These are phyloP conservation scores for Seira sanloemensis DNA, from an alignment of 2,888 invertebrate species.

Conservation along the genomic window DNA sequence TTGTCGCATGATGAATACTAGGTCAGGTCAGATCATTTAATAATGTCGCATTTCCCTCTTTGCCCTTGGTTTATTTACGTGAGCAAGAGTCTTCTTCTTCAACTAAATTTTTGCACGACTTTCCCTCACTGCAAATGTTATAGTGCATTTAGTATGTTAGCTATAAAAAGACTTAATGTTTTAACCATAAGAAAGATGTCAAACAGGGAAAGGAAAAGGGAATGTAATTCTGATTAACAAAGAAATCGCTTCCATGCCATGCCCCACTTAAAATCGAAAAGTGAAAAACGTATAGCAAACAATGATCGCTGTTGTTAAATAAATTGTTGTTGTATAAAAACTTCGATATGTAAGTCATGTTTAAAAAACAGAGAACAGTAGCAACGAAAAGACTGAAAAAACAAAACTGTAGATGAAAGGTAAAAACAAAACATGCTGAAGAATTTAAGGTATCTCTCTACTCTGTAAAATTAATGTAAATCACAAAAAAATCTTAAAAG, in stretches of 20 bases:
- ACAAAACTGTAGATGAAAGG: constrained; percentile 30
- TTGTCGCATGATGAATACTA: no score
- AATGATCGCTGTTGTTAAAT: constrained; percentile 20
- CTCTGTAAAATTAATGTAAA: constrained; percentile 26
- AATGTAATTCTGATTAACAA: constrained; percentile 6
- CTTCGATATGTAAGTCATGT: constrained; percentile 48
- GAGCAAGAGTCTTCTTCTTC: no score
- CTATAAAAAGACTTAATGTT: background rate
- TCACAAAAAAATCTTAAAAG: constrained; percentile 31
- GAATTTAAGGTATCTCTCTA: constrained; percentile 66
- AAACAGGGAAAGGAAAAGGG: background rate
- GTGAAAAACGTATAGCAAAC: constrained; percentile 30
- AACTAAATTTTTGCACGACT: no score
- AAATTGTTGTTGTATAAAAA: constrained; percentile 48
- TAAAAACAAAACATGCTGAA: constrained; percentile 53
- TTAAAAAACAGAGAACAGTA: constrained; percentile 50
- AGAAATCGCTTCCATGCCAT: constrained; percentile 61
- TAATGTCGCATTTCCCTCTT: no score
- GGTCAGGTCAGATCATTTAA: no score
- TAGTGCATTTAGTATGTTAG: background rate
- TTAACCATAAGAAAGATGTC: background rate
- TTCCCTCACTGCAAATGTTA: no score
- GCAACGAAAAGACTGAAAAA: constrained; percentile 66
- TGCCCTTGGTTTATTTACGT: no score
- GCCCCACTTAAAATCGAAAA: constrained; percentile 30